Evolutionary conservation across 2,113 vertebrate genomes (phyloP), one percentile per base, ranked within the genome.

Genomic region (Engraulis encrasicolus): DNA sequence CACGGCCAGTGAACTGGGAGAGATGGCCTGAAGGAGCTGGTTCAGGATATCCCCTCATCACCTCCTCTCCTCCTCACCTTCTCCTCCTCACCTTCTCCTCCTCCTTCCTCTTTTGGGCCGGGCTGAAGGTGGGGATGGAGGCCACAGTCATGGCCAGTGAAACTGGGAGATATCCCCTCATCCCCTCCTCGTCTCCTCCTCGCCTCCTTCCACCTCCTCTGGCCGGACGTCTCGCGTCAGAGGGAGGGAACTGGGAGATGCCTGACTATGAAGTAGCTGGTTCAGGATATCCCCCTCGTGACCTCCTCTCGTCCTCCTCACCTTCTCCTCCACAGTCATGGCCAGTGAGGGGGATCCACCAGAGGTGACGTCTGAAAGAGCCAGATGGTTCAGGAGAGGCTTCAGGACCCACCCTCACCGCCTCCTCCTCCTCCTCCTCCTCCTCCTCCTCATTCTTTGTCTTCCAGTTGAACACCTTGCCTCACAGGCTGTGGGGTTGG

Each of bases 341-440:
- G 66, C 23, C 31, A 17, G 66, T 11, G 66, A 34, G 66, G 31
- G 66, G 27, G 27, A 3, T n/a, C n/a, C n/a, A n/a, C n/a, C n/a
- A 97, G 96, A 92, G 97, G n/a, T n/a, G n/a, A n/a, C n/a, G 97
- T 90, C 85, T 98, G 80, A 95, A 92, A 82, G 93, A 93, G 31
- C 40, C 95, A 40, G 79, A n/a, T n/a, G n/a, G n/a, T n/a, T n/a
- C n/a, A n/a, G n/a, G n/a, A n/a, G n/a, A n/a, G n/a, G n/a, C n/a
- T 87, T 12, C 89, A 86, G 79, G 94, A 93, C 83, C 85, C 93
- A 6, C 23, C n/a, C n/a, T n/a, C n/a, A n/a, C n/a, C n/a, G n/a
- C n/a, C n/a, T n/a, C n/a, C n/a, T n/a, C n/a, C 31, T 89, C 86
- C 78, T 94, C 93, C 83, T 85, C 93, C 82, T 58, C 66, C n/a